A percentile compares a stretch with the other conserved stretches of the same genome.
These are phyloP conservation scores for Falco concolor DNA, from an alignment of 2,797 vertebrate species.

Conservation along the genomic window DNA sequence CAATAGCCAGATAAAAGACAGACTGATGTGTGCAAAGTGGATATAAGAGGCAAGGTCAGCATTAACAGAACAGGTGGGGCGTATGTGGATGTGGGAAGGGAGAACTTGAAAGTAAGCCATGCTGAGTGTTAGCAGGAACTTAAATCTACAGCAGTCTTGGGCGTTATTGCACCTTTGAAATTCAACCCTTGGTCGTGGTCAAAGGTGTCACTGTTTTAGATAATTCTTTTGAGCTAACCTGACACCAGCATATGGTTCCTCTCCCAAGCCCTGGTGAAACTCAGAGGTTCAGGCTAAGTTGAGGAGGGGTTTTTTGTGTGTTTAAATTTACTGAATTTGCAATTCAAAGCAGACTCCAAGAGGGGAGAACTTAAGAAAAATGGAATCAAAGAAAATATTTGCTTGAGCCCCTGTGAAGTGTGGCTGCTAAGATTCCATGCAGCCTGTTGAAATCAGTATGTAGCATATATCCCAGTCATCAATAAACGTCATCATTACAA, in stretches of 20 bases:
- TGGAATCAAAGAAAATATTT: slow-evolving; percentile 14
- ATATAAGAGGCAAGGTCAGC: neutral
- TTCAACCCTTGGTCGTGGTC: neutral
- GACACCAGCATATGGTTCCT: neutral
- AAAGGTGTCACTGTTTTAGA: neutral
- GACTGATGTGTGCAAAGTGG: neutral
- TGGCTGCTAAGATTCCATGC: neutral
- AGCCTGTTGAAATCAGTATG: neutral
- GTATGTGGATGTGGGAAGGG: neutral
- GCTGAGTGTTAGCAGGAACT: neutral
- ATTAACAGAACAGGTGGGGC: neutral
- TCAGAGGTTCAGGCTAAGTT: neutral
- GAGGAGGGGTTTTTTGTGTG: neutral
- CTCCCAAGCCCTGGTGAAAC: neutral
- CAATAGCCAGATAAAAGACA: slow-evolving; percentile 12
- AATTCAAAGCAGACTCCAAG: slow-evolving; percentile 23
- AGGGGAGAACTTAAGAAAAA: neutral
- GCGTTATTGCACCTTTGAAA: neutral
- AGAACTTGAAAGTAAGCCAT: neutral
- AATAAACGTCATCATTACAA: neutral
- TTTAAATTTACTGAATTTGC: slow-evolving; percentile 9
- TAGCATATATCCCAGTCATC: neutral
- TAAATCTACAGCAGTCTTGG: neutral
- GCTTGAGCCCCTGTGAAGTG: neutral
- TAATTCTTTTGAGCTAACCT: neutral